Evolutionary conservation across 2,888 invertebrate species (phyloP), one percentile per base, ranked within the genome.

Genomic region (Brachyopa scutellaris): DNA sequence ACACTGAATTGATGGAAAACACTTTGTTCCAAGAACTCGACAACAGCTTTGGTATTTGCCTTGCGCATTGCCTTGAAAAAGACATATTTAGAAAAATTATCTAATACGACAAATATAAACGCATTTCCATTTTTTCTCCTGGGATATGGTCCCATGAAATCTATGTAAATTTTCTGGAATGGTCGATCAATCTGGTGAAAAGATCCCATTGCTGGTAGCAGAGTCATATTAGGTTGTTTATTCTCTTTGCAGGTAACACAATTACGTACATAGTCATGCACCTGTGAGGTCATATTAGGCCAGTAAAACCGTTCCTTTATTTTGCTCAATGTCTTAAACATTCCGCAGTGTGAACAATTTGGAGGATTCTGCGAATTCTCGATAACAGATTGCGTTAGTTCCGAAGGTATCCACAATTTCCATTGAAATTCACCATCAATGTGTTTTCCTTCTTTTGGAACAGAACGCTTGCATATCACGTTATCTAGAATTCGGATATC

Each of bases 241-340:
- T 26, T 59, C 4, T 29, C 42, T 42, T 59, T 59, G 3, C 57
- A 59, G 0, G 9, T 13, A 0, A 2, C 1, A 57, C 57, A 57
- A 1, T 57, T 5, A 0, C 17, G 11, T 0, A 57, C 15, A 6
- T 15, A 57, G 1, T 38, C 23, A 2, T 13, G 19, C 0, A 55
- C 23, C 1, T 55, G 38, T 1, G 11, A 1, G 3, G 51, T 31
- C 51, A 51, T 51, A 19, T 19, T 33, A 1, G 51, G 51, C 19
- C 55, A 55, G 15, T 19, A 55, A 8, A 36, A 55, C 2, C 9
- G 3, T 59, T 42, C 40, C 3, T 29, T 59, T 17, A 59, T 42
- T 6, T 6, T 40, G 1, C 23, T 21, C 0, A 55, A 8, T 0
- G 55, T 36, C 15, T 55, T 55, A 0, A 11, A 2, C 13, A 55